Conservation (phyloP, 2,888 invertebrate species). For the Zonitis immaculata region DNA sequence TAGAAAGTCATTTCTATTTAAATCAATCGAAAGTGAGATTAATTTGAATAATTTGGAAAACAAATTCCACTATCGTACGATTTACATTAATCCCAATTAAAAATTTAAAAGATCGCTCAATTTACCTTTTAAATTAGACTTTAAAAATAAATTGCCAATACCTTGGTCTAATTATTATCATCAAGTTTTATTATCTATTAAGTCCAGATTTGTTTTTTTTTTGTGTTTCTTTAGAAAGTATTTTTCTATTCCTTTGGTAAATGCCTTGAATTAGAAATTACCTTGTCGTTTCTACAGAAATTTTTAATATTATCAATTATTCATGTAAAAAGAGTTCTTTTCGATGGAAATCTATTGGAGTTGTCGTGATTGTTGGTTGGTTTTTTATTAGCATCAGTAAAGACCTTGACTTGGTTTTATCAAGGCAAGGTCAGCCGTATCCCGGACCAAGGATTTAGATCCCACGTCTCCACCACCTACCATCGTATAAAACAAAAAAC, state of each 20-base stretch:
- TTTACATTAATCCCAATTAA: too few relatives aligned
- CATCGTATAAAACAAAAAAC: slow-evolving; percentile 15
- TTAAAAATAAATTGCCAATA: neutral
- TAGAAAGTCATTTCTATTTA: neutral
- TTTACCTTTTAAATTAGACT: neutral
- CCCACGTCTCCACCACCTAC: slow-evolving; percentile 7
- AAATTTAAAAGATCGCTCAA: too few relatives aligned
- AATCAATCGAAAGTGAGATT: neutral
- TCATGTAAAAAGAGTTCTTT: too few relatives aligned
- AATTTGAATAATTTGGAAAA: neutral
- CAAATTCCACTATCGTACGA: too few relatives aligned
- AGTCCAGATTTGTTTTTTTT: neutral
- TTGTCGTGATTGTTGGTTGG: neutral
- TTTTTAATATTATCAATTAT: too few relatives aligned
- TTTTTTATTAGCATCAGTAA: slow-evolving; percentile 3
- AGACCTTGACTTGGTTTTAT: slow-evolving; percentile 38
- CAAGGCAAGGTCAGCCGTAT: slow-evolving; percentile 34
- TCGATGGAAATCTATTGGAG: slow-evolving; percentile 1
- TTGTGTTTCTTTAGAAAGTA: neutral
- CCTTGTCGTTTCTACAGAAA: too few relatives aligned
- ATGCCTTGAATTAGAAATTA: neutral
- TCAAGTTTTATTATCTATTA: neutral
- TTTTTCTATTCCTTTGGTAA: neutral
- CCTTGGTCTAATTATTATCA: neutral
- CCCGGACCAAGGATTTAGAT: slow-evolving; percentile 23